These are phyloP conservation scores for Scotopteryx bipunctaria DNA, from an alignment of 2,888 invertebrate species.

Conservation along the genomic window DNA sequence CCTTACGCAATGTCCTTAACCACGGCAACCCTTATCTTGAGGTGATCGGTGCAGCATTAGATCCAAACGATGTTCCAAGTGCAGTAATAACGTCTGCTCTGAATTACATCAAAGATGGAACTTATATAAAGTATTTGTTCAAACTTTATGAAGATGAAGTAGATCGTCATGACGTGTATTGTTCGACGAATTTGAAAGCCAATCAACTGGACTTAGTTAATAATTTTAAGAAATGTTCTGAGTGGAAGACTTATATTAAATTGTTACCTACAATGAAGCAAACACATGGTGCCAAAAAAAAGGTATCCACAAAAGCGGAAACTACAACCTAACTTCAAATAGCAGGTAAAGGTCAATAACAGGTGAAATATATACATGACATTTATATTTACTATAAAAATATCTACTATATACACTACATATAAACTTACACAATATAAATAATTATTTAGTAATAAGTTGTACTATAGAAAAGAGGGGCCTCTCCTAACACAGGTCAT, in stretches of 20 bases:
- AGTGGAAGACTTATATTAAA: conserved; percentile 12
- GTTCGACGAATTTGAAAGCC: conserved; percentile 2
- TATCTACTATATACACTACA: no score
- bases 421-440: no score
- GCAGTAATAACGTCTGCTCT: conserved; percentile 14
- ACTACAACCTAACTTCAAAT: no score
- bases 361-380: no score
- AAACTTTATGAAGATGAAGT: conserved; percentile 8
- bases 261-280: conserved; percentile 5
- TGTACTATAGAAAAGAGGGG: no score
- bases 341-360: no score
- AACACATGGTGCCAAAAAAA: neutral
- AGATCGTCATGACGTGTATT: conserved; percentile 4
- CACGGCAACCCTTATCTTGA: conserved; percentile 18
- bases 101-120: conserved; percentile 5
- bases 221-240: conserved; percentile 11
- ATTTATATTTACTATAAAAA: no score
- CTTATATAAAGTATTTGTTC: conserved; percentile 7
- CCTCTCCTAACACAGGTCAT: no score
- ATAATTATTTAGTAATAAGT: no score
- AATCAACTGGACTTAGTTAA: conserved; percentile 1
- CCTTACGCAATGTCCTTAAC: conserved; percentile 11
- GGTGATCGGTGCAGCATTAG: conserved; percentile 3
- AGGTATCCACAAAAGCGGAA: no score
- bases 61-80: conserved; percentile 12